Evolutionary conservation across 2,113 vertebrate species (phyloP), one percentile per base, ranked within the genome.

Genomic region (Arenaria interpres): DNA sequence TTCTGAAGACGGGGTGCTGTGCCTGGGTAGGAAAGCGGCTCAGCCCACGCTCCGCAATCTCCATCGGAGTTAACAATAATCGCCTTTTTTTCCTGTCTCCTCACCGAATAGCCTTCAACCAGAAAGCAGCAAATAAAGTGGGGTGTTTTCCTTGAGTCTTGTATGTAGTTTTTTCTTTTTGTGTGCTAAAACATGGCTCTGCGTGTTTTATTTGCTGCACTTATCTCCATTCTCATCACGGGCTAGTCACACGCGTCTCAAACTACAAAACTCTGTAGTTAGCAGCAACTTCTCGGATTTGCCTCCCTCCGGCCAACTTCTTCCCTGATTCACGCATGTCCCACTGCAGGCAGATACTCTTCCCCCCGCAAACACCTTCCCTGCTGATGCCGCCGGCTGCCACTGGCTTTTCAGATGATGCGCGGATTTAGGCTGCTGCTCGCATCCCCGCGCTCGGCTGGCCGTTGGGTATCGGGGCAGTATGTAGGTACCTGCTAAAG

Each of bases 101-200:
- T 54, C 51, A 17, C 27, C 7, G 3, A 19, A 13, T 3, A 74
- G 6, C 28, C 25, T 85, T 45, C 48, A 51, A 5, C 2, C 10
- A 66, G 14, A 53, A 89, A 17, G 17, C 24, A n/a, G 57, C 51
- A 37, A 96, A 92, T 94, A 97, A 94, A 96, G 14, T 20, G 21
- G 2, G 14, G 5, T 56, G 7, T 27, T 91, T 63, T 18, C 50
- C 50, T 51, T 43, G 64, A 92, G 9, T 56, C 6, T 5, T 50
- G 35, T 78, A 45, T 76, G 0, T 18, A 41, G 23, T 89, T 87
- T 74, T 74, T 79, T 27, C 25, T 50, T 66, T 59, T 39, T 23
- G n/a, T 68, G 28, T 10, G 27, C 50, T 82, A 11, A 23, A 53
- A 62, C 7, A 60, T 39, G 54, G 6, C 12, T 79, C 9, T 27